Evolutionary conservation across 2,113 vertebrate species (phyloP).

Genomic region (Rhinopomastus cyanomelas): DNA sequence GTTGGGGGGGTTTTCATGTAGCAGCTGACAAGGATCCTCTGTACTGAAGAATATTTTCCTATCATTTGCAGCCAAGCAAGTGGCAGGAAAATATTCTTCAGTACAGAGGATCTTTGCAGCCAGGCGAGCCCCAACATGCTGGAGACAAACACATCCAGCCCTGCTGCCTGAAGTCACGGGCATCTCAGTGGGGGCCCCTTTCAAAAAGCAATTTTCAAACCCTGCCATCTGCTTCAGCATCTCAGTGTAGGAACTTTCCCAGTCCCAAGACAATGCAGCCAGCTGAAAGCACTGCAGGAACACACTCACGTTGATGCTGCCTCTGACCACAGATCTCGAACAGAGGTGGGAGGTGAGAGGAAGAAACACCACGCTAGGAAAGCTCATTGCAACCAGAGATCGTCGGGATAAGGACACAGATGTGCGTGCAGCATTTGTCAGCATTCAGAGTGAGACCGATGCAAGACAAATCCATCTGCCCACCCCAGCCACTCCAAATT

Average conservation of each 20-base stretch:
- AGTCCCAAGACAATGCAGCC: accelerated
- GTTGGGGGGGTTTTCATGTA: background rate
- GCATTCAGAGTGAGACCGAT: accelerated
- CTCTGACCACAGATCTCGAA: background rate
- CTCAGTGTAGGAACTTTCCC: background rate
- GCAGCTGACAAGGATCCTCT: background rate
- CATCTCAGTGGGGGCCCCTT: accelerated
- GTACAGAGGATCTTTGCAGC: too few relatives aligned
- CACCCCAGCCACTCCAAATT: background rate
- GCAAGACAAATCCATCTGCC: background rate
- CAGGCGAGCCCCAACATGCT: accelerated
- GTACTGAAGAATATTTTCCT: background rate
- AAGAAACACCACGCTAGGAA: accelerated
- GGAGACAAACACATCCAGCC: background rate
- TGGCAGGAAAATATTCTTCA: too few relatives aligned
- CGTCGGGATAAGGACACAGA: background rate
- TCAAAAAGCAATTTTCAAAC: background rate
- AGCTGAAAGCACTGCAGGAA: background rate
- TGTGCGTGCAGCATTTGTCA: accelerated
- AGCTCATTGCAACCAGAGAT: background rate
- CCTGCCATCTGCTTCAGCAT: background rate
- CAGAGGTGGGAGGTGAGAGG: background rate
- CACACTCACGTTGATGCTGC: accelerated
- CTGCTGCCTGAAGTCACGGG: background rate
- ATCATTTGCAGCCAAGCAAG: background rate